A percentile compares a stretch with the other conserved stretches of the same genome.
Conservation (phyloP, 2,888 invertebrate species). For the Amiota communis region DNA sequence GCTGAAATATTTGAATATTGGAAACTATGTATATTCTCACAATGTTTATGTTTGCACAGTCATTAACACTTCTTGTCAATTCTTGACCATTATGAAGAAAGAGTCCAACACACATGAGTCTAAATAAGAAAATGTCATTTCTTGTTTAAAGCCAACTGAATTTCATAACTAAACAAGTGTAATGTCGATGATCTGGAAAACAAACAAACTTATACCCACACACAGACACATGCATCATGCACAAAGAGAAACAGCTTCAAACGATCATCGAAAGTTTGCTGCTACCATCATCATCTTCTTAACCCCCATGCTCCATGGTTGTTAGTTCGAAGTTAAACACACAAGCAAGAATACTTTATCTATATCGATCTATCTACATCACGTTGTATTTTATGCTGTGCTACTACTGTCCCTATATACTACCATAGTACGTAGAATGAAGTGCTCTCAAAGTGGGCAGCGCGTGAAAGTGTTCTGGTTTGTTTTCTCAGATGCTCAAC, state of each 20-base stretch:
- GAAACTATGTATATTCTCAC: no score
- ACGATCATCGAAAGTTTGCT: neutral
- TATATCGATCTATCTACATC: conserved; percentile 2
- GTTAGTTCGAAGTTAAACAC: neutral
- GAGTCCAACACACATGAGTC: no score
- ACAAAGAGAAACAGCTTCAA: neutral
- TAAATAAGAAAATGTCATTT: no score
- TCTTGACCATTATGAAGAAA: no score
- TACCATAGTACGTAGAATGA: no score
- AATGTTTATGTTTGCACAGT: conserved; percentile 1
- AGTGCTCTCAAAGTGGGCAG: neutral
- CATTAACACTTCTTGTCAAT: neutral
- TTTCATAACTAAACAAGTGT: neutral
- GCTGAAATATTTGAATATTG: no score
- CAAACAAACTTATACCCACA: neutral
- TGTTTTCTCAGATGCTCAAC: neutral
- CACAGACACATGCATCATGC: neutral
- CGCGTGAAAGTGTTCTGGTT: conserved; percentile 17
- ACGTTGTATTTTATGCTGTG: conserved; percentile 14
- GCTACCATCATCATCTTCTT: neutral
- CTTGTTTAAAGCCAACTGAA: neutral
- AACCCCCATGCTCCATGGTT: neutral
- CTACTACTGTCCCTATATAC: no score
- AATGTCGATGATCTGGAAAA: neutral
- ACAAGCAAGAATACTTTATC: conserved; percentile 1